Conservation (phyloP, 2,797 vertebrate genomes). For the Carduelis carduelis region DNA sequence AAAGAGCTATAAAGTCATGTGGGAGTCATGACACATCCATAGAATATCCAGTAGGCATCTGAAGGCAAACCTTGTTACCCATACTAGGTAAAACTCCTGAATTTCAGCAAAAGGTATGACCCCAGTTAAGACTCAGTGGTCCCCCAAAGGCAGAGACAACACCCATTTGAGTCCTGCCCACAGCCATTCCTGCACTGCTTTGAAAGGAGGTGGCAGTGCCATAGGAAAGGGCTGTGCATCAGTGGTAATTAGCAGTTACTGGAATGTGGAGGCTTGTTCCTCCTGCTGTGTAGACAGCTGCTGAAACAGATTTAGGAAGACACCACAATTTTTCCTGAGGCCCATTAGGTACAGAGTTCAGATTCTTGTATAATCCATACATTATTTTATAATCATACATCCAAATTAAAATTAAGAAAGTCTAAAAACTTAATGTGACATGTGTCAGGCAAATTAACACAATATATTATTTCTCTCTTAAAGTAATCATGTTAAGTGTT, state of each 20-base stretch:
- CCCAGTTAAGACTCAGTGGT: not conserved
- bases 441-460: not conserved
- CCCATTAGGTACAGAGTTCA: not conserved
- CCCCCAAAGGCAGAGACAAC: not conserved
- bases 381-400: not conserved
- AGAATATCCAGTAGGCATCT: not conserved
- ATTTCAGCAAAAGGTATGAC: not conserved
- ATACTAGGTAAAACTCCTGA: not conserved
- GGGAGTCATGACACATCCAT: not conserved
- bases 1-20: not conserved
- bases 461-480: not conserved
- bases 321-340: not conserved
- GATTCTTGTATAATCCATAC: not conserved
- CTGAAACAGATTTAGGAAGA: constrained; percentile 45
- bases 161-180: not conserved
- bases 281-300: constrained; percentile 62
- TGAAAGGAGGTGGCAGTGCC: not conserved
- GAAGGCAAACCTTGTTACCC: not conserved
- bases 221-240: not conserved
- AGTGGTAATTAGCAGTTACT: constrained; percentile 36
- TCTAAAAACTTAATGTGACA: not conserved
- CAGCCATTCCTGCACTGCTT: not conserved
- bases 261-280: constrained; percentile 21
- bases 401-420: not conserved
- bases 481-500: not conserved